Base-by-base conservation (phyloP, 2,797 vertebrate genomes). In the Silurus lanzhouensis region DNA sequence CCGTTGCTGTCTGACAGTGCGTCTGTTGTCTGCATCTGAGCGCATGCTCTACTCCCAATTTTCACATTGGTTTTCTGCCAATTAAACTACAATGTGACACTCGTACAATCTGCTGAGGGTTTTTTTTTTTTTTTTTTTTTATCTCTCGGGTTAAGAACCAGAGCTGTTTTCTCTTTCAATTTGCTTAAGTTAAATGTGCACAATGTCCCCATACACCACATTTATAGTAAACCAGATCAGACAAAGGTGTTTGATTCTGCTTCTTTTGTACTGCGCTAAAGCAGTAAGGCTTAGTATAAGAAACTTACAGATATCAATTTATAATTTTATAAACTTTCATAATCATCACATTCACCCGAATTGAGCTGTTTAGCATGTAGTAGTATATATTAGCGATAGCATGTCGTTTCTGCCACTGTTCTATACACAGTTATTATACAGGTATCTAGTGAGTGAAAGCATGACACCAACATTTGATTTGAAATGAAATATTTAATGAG, bases 1-100 rank as follows among this genome's bases (percentile, higher is more conserved):
- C 17, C 83, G 78, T 57, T 74, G 31, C 31, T 67, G 7, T 82
- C 22, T 82, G 70, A 44, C 60, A 15, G 27, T 57, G 79, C 31
- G 31, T 61, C 38, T 77, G 80, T 82, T 58, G 74, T 76, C 25
- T 1, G 0, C 10, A 55, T 83, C 72, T 72, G 72, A 63, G 66
- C 55, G 64, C 74, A 55, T 77, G 38, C n/a, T 76, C 15, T 76
- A 17, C 52, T 76, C 74, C 52, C n/a, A 19, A 27, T n/a, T 76
- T 76, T 31, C 74, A 31, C 52, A 76, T 27, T 52, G 3, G 12
- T 6, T 77, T 77, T 60, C 20, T 77, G 55, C 55, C 80, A 68
- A 70, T 67, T 70, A 82, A 82, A 82, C 64, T 77, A 38, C 25
- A 58, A 57, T 9, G 1, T 64, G 61, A 48, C 44, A 15, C 80